Base-by-base conservation (phyloP, 2,888 invertebrate species). In the Heteromurus nitidus region DNA sequence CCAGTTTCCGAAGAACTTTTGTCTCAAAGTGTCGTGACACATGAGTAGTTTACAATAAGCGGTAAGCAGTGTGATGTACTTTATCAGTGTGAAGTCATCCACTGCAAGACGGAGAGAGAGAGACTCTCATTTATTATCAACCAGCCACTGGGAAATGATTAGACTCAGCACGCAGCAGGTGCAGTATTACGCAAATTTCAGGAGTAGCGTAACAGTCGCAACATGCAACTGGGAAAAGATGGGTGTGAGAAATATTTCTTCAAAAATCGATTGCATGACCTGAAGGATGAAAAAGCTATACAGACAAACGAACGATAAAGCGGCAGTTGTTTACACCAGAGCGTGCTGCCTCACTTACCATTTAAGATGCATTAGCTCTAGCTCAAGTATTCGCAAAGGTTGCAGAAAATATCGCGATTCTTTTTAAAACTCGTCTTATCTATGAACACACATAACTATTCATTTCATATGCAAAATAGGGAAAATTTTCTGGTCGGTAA, bases 381-480 rank as follows among this genome's bases (percentile, higher is more conserved):
- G 20, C 20, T 44, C n/a, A n/a, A 3, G 11, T 44, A n/a, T 44
- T 44, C n/a, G 44, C 55, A 55, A 55, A 55, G 26, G 24, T 47
- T 47, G 47, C 7, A 16, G 47, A 47, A 47, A 47, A 47, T 47
- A 3, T 11, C 3, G 3, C 16, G 3, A 62, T 24, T 13, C 18
- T 62, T 62, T 62, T 30, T 30, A 30, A 26, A 73, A 73, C 62
- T 73, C 64, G 64, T 65, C 74, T 55, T 20, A 53, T 53, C 62
- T 74, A 42, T 65, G 36, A 36, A 74, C 26, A 24, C n/a, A 44
- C 22, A 20, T 58, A 76, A 68, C 76, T 24, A 68, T 53, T 67
- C 31, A 76, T 76, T 76, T 68, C 50, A 31, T 69, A 77, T 77
- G 69, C 60, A 77, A 77, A 77, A 62, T 69, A 50, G 16, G 24